These are phyloP conservation scores for Paradisaea rubra DNA, from an alignment of 2,113 vertebrate genomes.

Conservation along the genomic window DNA sequence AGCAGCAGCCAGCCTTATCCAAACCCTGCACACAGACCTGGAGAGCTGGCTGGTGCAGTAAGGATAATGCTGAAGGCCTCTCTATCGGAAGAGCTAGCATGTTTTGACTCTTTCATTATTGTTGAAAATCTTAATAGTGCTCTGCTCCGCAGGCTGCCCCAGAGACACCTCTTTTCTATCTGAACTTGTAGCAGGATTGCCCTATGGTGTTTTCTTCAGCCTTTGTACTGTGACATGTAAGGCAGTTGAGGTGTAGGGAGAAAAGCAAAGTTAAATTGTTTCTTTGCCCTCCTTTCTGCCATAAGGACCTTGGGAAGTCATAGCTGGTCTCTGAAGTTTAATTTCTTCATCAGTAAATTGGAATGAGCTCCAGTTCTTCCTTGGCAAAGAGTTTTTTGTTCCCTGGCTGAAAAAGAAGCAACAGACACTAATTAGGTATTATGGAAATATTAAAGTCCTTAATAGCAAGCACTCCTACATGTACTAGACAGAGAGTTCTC, in stretches of 20 bases:
- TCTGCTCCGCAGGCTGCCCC: neutral
- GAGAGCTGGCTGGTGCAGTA: neutral
- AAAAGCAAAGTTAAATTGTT: slow-evolving; percentile 15
- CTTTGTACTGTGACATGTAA: neutral
- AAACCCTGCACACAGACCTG: neutral
- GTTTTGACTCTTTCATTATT: neutral
- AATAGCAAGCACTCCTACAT: neutral
- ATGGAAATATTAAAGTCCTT: slow-evolving; percentile 9
- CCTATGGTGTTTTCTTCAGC: neutral
- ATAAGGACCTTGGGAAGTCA: slow-evolving; percentile 26
- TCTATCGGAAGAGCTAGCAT: neutral
- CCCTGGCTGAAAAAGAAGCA: slow-evolving; percentile 40
- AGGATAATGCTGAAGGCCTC: neutral
- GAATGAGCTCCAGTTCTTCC: slow-evolving; percentile 16
- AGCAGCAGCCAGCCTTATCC: neutral
- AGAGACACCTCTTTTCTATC: neutral
- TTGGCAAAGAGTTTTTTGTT: slow-evolving; percentile 20
- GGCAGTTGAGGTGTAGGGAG: neutral
- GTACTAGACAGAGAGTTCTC: neutral
- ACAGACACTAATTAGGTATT: slow-evolving; percentile 42
- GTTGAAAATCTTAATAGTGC: neutral
- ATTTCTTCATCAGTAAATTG: slow-evolving; percentile 48
- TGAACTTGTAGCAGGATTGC: neutral
- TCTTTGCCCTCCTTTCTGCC: slow-evolving; percentile 5
- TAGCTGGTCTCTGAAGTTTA: slow-evolving; percentile 44